These are phyloP conservation scores for Sesia apiformis DNA, from an alignment of 2,888 invertebrate genomes.

Conservation along the genomic window DNA sequence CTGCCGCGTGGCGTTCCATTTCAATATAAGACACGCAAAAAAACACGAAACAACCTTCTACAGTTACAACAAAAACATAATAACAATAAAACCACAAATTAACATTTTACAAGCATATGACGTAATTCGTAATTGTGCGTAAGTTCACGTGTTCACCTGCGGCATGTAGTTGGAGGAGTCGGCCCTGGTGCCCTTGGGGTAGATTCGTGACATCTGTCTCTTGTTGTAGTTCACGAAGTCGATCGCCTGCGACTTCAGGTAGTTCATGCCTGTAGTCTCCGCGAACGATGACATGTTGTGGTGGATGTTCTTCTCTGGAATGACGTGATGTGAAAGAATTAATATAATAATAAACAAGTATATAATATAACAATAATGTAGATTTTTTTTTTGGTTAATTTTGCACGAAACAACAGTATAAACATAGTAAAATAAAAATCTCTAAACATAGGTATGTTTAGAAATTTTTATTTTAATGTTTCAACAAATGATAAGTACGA, in stretches of 20 bases:
- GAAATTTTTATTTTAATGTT: not conserved
- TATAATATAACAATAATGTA: not conserved
- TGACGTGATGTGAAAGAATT: not conserved
- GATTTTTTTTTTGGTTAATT: not conserved
- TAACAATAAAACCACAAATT: too few species aligned
- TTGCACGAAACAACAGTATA: too few species aligned
- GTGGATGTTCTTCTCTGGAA: slow-evolving; percentile 93
- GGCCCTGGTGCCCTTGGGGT: slow-evolving; percentile 98
- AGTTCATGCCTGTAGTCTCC: slow-evolving; percentile 96
- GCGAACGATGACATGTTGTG: slow-evolving; percentile 99
- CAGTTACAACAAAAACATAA: too few species aligned
- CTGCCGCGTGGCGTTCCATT: too few species aligned
- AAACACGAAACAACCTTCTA: too few species aligned
- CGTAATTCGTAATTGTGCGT: too few species aligned
- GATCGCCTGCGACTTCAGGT: slow-evolving; percentile 95
- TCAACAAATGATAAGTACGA: too few species aligned
- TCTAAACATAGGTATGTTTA: too few species aligned
- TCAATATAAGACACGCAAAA: too few species aligned
- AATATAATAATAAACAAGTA: too few species aligned
- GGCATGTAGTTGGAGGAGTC: slow-evolving; percentile 99
- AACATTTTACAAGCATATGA: too few species aligned
- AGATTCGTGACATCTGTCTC: slow-evolving; percentile 98
- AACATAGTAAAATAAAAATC: too few species aligned
- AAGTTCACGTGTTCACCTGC: slow-evolving; percentile 77
- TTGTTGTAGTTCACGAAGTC: slow-evolving; percentile 99